Base-by-base conservation (phyloP, 2,888 invertebrate genomes). In the Cordilura impudica region DNA sequence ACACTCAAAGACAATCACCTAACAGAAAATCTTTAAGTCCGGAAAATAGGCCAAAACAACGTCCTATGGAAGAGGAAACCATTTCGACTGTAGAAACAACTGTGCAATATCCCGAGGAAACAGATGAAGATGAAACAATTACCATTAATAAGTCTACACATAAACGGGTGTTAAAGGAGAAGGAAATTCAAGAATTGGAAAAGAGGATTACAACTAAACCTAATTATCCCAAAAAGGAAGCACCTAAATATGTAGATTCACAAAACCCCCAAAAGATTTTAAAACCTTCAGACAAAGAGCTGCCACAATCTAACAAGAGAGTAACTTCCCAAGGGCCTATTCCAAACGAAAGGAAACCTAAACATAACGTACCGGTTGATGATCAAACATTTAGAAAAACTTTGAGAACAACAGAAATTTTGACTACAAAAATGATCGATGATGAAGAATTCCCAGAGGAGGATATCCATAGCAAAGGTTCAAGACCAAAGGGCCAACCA, bases 281-380 rank as follows among this genome's bases (percentile, higher is more conserved):
- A 4, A 54, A 63, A 31, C 53, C 58, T 2, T 49, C 54, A 7
- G 23, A 29, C 4, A 71, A 76, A 56, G 21, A 19, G 23, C 8
- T 61, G 10, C 10, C 31, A 31, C 31, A 31, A 31, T 10, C 31
- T 10, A 6, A 8, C 31, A 31, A n/a, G n/a, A n/a, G n/a, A 4
- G 35, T 14, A 2, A n/a, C 35, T n/a, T n/a, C n/a, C n/a, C n/a
- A n/a, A n/a, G n/a, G n/a, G 10, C 73, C 73, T 6, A 60, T 31
- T 12, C 61, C 61, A 2, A 21, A 12, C 16, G 47, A 31, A 18
- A 60, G 53, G 60, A 60, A 66, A 21, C 51, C 56, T 1, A 8
- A 31, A 18, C 23, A 53, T 26, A 26, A 0, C 3, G 12, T 10
- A 12, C 6, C 18, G 4, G 23, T 29, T 31, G 47, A 45, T 16